Base-by-base conservation (phyloP, 2,797 vertebrate species). In the Hippoglossus hippoglossus region DNA sequence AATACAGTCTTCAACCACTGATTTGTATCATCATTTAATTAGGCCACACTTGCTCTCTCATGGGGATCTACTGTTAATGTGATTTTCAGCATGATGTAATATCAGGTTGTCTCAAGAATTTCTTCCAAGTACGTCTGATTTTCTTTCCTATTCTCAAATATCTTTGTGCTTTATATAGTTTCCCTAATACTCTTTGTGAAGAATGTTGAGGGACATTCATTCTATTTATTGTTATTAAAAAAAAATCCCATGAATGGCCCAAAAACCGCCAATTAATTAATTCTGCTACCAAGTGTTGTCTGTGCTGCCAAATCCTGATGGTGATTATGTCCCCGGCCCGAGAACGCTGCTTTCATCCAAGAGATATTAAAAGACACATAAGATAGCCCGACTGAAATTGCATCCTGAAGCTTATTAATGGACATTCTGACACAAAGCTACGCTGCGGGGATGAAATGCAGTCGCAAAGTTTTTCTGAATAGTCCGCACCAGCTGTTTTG, bases 311-410 rank as follows among this genome's bases (percentile, higher is more conserved):
- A 61, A 58, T 22, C 47, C n/a, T 44, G 54, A 50, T 22, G n/a
- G 10, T 44, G 41, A 19, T 69, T 24, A 21, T 46, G 15, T 51
- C 44, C 49, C 41, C 1, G 1, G 44, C 26, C 9, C 26, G 2
- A 54, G 19, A 62, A 34, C 5, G 6, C 26, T 11, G 18, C 21
- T 54, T 50, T 25, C 36, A 63, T 55, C 22, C 47, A 71, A 52
- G 49, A 54, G 25, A 68, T 62, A 63, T 75, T 66, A 44, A 34
- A 73, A 16, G 18, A 13, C 4, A 58, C 39, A 74, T 57, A 41
- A 65, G 68, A 52, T 31, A 72, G 44, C 25, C 56, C 36, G 18
- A 50, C 11, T 41, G 60, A 46, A 57, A 18, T 12, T 28, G 24
- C 6, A 11, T 49, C 53, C 36, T 24, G 8, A 63, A 50, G 46